phyloP scores from a whole-genome alignment of 2,797 vertebrate species.

The Characodon lateralis region DNA sequence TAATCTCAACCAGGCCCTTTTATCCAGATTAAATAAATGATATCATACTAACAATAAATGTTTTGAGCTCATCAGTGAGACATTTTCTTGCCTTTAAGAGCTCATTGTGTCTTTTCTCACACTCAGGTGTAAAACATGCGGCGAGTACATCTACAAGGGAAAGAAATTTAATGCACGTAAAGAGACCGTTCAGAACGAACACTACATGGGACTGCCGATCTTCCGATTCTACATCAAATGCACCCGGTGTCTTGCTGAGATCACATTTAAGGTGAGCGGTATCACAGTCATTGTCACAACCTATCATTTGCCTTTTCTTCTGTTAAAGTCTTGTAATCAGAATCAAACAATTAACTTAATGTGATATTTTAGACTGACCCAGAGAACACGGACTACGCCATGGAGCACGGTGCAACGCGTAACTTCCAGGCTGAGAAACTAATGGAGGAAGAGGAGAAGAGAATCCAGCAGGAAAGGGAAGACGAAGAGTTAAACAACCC shows the following conservation, averaged over 20 bases:
- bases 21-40: too few species aligned
- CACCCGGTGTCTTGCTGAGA: constrained; percentile 94
- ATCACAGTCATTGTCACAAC: background rate
- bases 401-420: constrained; percentile 93
- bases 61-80: background rate
- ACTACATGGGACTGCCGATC: constrained; percentile 93
- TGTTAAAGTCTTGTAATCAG: background rate
- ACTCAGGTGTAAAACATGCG: constrained; percentile 93
- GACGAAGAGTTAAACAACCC: constrained; percentile 98
- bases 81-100: background rate
- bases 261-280: constrained; percentile 92
- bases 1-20: background rate
- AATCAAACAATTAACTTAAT: background rate
- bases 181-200: constrained; percentile 92
- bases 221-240: constrained; percentile 99
- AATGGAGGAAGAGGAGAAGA: constrained; percentile 94
- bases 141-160: constrained; percentile 98
- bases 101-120: constrained; percentile 16
- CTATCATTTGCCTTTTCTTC: background rate
- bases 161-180: constrained; percentile 98
- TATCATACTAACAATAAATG: background rate
- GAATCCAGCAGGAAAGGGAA: constrained; percentile 89
- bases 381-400: constrained; percentile 95
- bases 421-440: constrained; percentile 98
- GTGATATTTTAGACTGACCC: constrained; percentile 87